phyloP scores from a whole-genome alignment of 2,797 vertebrate species.

The Acropternis orthonyx region DNA sequence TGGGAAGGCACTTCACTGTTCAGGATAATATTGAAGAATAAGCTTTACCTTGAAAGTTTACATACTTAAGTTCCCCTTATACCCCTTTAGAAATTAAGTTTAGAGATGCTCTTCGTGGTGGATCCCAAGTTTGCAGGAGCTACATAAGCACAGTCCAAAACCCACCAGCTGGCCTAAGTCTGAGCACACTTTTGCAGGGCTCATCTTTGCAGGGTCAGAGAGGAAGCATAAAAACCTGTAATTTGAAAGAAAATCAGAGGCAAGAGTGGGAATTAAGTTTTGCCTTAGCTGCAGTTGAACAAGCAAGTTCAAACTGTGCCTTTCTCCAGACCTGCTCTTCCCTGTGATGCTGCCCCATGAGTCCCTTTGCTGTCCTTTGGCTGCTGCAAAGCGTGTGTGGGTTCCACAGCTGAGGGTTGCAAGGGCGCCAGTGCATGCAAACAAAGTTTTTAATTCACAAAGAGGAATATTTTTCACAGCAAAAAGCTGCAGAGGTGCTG shows the following conservation, averaged over 20 bases:
- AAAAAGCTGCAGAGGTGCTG: background rate
- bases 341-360: background rate
- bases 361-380: background rate
- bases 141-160: background rate
- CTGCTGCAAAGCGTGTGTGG: accelerated
- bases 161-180: background rate
- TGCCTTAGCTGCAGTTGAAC: background rate
- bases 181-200: background rate
- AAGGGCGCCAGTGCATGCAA: background rate
- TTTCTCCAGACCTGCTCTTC: background rate
- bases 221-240: background rate
- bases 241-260: background rate
- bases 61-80: background rate
- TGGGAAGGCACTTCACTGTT: background rate
- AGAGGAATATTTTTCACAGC: background rate
- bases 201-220: background rate
- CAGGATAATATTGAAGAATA: background rate
- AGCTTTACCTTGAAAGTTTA: background rate
- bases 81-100: background rate
- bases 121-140: background rate
- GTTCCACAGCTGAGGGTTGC: background rate
- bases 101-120: background rate
- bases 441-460: background rate
- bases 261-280: background rate
- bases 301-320: background rate